phyloP scores from a whole-genome alignment of 2,113 vertebrate species.

The Hyla sarda region DNA sequence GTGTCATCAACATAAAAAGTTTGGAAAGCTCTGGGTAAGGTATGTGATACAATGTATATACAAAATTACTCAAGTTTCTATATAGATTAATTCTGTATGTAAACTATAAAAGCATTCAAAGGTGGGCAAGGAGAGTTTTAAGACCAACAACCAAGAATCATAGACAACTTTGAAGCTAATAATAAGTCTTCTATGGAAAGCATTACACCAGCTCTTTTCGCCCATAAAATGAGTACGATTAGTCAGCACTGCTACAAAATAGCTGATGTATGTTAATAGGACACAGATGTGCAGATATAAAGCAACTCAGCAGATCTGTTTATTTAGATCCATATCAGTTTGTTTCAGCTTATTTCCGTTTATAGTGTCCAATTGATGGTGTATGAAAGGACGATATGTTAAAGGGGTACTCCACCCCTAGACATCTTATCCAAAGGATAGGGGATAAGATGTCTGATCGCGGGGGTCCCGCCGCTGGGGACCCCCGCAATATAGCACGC shows the following conservation, averaged over 20 bases:
- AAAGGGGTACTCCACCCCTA: too few relatives aligned
- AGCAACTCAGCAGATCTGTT: not conserved
- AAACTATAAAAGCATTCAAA: not conserved
- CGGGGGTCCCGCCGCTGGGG: too few relatives aligned
- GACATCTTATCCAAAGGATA: too few relatives aligned
- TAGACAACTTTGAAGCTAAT: not conserved
- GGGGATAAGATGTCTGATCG: too few relatives aligned
- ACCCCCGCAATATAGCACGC: too few relatives aligned
- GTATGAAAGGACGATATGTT: not conserved
- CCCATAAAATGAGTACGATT: constrained; percentile 13
- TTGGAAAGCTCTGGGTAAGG: too few relatives aligned
- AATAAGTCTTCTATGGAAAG: constrained; percentile 9
- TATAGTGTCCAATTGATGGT: not conserved
- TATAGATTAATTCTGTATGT: too few relatives aligned
- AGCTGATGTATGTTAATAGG: constrained; percentile 12
- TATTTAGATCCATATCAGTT: constrained; percentile 2
- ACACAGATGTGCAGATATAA: not conserved
- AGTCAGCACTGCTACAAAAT: not conserved
- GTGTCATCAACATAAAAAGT: too few relatives aligned
- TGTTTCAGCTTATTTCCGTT: not conserved
- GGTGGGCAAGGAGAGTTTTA: not conserved
- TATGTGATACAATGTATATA: too few relatives aligned
- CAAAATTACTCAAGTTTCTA: too few relatives aligned
- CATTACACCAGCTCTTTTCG: not conserved
- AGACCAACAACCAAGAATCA: not conserved